phyloP scores from a whole-genome alignment of 1,140 invertebrate species.

The Ceratosolen solmsi region DNA sequence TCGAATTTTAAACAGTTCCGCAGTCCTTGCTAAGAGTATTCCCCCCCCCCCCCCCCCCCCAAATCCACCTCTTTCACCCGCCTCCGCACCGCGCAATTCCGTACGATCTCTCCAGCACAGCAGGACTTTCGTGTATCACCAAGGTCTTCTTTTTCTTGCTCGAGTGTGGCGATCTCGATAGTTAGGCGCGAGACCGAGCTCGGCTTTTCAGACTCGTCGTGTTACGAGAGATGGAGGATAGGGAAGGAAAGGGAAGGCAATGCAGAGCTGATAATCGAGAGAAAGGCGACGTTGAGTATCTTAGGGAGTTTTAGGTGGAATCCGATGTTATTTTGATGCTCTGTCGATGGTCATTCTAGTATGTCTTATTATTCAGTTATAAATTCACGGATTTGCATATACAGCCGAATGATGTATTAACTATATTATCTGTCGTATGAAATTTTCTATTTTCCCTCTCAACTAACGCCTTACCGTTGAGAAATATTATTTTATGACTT shows the following conservation, averaged over 20 bases:
- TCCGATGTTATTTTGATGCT: not conserved
- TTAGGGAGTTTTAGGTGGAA: conserved; percentile 18
- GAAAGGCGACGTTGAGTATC: not conserved
- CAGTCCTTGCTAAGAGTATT: not conserved
- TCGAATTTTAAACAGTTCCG: conserved; percentile 50
- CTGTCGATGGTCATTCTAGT: conserved; percentile 2
- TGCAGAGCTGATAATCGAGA: conserved; percentile 24
- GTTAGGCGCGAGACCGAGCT: not conserved
- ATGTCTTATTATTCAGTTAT: not conserved
- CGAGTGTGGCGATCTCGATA: not conserved
- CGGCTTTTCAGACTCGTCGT: not conserved
- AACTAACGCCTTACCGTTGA: too few species aligned
- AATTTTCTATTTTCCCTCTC: not conserved
- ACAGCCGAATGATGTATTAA: not conserved
- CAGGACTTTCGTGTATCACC: conserved; percentile 36
- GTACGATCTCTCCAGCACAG: conserved; percentile 23
- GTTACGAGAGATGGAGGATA: not conserved
- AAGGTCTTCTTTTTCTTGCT: not conserved
- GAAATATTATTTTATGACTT: too few species aligned
- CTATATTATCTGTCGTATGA: not conserved
- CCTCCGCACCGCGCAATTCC: too few species aligned
- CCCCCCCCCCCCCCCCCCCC: not conserved
- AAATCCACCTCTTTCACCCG: not conserved
- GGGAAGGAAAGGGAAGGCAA: conserved; percentile 2
- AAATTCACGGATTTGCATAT: conserved; percentile 14